These are phyloP conservation scores for Antheraea pernyi DNA, from an alignment of 1,140 invertebrate species.

Conservation along the genomic window DNA sequence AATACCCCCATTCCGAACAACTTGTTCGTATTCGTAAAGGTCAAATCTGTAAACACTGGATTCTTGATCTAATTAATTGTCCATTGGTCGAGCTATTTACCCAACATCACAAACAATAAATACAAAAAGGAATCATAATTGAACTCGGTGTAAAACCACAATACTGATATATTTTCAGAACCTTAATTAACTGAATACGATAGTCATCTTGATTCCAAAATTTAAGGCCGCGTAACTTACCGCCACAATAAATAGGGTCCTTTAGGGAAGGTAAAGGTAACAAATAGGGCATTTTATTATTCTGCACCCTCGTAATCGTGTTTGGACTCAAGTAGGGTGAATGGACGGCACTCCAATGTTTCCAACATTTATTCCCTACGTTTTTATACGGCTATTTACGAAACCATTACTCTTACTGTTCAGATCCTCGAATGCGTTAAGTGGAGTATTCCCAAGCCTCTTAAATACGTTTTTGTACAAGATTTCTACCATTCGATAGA, in stretches of 20 bases:
- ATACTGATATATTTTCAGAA: background rate
- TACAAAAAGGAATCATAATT: too few relatives aligned
- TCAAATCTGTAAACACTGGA: too few relatives aligned
- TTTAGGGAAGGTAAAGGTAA: slow-evolving; percentile 49
- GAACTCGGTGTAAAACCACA: background rate
- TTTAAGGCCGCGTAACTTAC: slow-evolving; percentile 33
- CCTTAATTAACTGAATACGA: background rate
- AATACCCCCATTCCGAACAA: too few relatives aligned
- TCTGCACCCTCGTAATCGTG: slow-evolving; percentile 55
- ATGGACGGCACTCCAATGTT: slow-evolving; percentile 31
- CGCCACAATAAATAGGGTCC: slow-evolving; percentile 46
- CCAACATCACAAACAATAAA: too few relatives aligned
- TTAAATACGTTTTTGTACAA: background rate
- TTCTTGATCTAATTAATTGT: too few relatives aligned
- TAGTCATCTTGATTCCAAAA: background rate
- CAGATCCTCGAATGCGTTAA: background rate
- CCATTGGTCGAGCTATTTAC: too few relatives aligned
- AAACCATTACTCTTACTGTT: slow-evolving; percentile 1
- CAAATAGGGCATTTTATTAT: slow-evolving; percentile 67
- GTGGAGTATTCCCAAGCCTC: background rate
- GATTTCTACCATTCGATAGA: background rate
- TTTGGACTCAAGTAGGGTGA: slow-evolving; percentile 36
- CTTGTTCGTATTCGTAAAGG: too few relatives aligned
- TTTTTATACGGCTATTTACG: slow-evolving; percentile 19
- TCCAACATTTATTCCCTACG: slow-evolving; percentile 23